Conservation (phyloP, 1,140 invertebrate species). For the Diorhabda carinulata region DNA sequence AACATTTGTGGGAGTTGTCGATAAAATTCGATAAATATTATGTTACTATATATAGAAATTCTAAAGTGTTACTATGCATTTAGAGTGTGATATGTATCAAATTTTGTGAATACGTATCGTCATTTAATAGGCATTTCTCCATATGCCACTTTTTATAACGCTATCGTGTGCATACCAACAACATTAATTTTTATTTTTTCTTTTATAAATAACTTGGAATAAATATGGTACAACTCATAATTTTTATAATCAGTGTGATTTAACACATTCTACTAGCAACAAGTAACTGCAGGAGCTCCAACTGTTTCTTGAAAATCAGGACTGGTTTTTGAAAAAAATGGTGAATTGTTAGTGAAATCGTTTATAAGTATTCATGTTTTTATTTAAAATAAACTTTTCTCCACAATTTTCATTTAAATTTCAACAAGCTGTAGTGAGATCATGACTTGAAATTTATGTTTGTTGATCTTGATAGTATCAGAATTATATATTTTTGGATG, state of each 20-base stretch:
- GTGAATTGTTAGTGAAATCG: too few relatives aligned
- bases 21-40: too few relatives aligned
- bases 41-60: too few relatives aligned
- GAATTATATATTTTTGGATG: too few relatives aligned
- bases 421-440: too few relatives aligned
- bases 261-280: slow-evolving; percentile 30
- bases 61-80: too few relatives aligned
- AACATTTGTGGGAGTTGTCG: too few relatives aligned
- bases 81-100: not conserved
- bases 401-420: too few relatives aligned
- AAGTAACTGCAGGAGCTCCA: slow-evolving; percentile 28
- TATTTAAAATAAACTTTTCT: too few relatives aligned
- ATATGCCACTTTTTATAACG: slow-evolving; percentile 7
- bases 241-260: slow-evolving; percentile 34
- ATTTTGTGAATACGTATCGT: slow-evolving; percentile 25
- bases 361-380: too few relatives aligned
- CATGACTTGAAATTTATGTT: too few relatives aligned
- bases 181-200: slow-evolving; percentile 25
- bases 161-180: slow-evolving; percentile 17
- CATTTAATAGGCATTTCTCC: slow-evolving; percentile 28
- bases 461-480: too few relatives aligned
- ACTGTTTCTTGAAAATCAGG: not conserved
- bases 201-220: slow-evolving; percentile 28
- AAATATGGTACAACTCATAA: slow-evolving; percentile 30
- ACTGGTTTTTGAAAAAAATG: not conserved